Base-by-base conservation (phyloP, 2,888 invertebrate genomes). In the Perithous albicinctus region DNA sequence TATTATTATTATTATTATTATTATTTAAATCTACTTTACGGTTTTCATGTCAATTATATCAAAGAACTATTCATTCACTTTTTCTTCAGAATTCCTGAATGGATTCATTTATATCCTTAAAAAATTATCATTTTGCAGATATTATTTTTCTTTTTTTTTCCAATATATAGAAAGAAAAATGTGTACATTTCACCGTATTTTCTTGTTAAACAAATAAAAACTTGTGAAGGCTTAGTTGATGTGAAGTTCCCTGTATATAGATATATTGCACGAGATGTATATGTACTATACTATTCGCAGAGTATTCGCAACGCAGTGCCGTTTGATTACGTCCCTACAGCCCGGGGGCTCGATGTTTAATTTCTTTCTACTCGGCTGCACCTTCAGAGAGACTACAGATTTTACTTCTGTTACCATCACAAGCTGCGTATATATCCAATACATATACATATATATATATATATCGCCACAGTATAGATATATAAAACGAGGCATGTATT, bases 331-430 rank as follows among this genome's bases (percentile, higher is more conserved):
- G 83, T 79, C 76, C 51, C 76, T 80, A 82, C 85, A 85, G 87
- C 88, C 88, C 80, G 67, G 66, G 85, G 88, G 87, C 63, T 75
- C 80, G 77, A 88, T 89, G 89, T 89, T 89, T 89, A 89, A 89
- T 89, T 89, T 88, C 88, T 88, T 89, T 86, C 84, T 80, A 82
- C 84, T 75, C 84, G 81, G 80, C 79, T 82, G 80, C 81, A 77
- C 59, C 23, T 59, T 15, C 48, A 59, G 66, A 38, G 66, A 38
- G 56, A 38, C 66, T 46, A 43, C 35, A 41, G 38, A 56, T 70
- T 70, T 29, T 15, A 41, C 54, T 41, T 54, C 51, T 15, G 48
- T 69, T 69, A 26, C 69, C 69, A 23, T 70, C 56, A n/a, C n/a
- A 56, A 56, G 7, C 12, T 8, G 54, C 56, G 7, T 41, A 32